Conservation (phyloP, 1,140 invertebrate species). For the Solen grandis region DNA sequence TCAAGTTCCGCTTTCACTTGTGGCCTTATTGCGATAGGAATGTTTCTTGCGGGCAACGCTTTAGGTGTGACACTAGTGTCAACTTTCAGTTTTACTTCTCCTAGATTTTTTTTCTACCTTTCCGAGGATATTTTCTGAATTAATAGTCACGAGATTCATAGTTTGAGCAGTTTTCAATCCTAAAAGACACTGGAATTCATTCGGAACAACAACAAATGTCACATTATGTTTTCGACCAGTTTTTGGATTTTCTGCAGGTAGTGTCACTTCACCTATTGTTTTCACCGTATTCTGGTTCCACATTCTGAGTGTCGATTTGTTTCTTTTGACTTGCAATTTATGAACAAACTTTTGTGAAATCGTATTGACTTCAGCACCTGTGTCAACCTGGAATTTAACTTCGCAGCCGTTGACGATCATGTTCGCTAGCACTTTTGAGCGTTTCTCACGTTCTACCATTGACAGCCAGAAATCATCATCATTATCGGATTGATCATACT, state of each 20-base stretch:
- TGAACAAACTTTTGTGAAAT: not conserved
- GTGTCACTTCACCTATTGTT: not conserved
- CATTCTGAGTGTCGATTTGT: not conserved
- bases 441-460: not conserved
- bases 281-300: not conserved
- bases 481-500: not conserved
- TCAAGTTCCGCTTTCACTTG: constrained; percentile 24
- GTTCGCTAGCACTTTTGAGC: not conserved
- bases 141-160: constrained; percentile 6
- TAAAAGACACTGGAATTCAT: not conserved
- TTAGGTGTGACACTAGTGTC: not conserved
- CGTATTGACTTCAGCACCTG: constrained; percentile 24
- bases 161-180: not conserved
- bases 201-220: constrained; percentile 9
- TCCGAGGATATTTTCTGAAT: constrained; percentile 13
- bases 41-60: constrained; percentile 13
- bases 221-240: not conserved
- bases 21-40: constrained; percentile 4
- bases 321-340: constrained; percentile 2
- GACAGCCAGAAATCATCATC: constrained; percentile 5
- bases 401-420: constrained; percentile 15
- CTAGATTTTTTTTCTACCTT: constrained; percentile 20
- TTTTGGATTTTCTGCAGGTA: constrained; percentile 11
- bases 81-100: constrained; percentile 13
- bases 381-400: constrained; percentile 22